Base-by-base conservation (phyloP, 2,888 invertebrate species). In the Marasmarcha lunaedactyla region DNA sequence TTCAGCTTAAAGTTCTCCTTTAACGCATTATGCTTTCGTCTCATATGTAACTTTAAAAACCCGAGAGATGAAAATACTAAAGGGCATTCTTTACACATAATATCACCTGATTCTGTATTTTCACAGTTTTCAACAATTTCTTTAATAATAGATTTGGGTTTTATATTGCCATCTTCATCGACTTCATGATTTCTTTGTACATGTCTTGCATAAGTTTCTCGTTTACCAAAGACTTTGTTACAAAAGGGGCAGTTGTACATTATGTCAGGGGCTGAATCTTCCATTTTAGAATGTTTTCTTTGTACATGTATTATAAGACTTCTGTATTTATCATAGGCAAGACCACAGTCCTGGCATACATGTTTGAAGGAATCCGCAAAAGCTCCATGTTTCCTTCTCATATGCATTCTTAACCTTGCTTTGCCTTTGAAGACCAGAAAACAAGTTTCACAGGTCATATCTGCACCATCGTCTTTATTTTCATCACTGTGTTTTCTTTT, bases 201-300 rank as follows among this genome's bases (percentile, higher is more conserved):
- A 40, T 83, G 83, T 25, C 78, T 55, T 0, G 70, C 59, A 14
- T 81, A 81, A 0, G 81, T 76, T 43, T 79, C 77, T n/a, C 78
- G 51, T 50, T 65, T 71, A 0, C 60, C 61, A 37, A 76, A 83
- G 0, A 69, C 59, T 51, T 72, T 76, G 0, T 70, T 64, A 42
- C 83, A 83, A 44, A 77, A 77, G 0, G 77, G 72, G 35, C 81
- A 83, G 11, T 62, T 71, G 35, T 53, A 71, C 71, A 71, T 76
- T 30, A 71, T 64, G 13, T 57, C 59, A 0, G 58, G 20, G 11
- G 55, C 62, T 1, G 65, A 63, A 38, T 69, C 69, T 3, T 51
- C 47, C 3, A 46, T 44, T 2, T 47, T 52, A 0, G 62, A 57
- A 48, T 83, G 83, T 44, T 83, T 79, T 1, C 81, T 59, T 44